A percentile compares a stretch with the other conserved stretches of the same genome.
Conservation (phyloP, 2,113 vertebrate genomes). For the Bos indicus region DNA sequence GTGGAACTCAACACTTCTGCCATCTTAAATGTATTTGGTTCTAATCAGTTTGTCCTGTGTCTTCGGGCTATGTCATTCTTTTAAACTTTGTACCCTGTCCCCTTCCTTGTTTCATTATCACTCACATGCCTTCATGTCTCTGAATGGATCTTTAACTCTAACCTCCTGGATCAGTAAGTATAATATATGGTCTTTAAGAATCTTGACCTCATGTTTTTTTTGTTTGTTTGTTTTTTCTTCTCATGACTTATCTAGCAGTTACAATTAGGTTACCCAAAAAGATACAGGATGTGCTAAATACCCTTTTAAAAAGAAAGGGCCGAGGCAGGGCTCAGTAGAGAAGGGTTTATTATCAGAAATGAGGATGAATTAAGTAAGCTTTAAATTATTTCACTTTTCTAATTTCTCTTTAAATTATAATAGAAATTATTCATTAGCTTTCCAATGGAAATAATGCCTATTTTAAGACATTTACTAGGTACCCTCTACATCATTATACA, state of each 20-base stretch:
- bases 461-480: conserved; percentile 42
- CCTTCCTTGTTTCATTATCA: not conserved
- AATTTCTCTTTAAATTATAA: conserved; percentile 36
- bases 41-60: not conserved
- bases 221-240: not conserved
- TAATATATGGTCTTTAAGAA: not conserved
- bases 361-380: not conserved
- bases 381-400: conserved; percentile 25
- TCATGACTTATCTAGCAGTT: not conserved
- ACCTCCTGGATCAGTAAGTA: not conserved
- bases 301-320: not conserved
- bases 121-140: not conserved
- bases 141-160: not conserved
- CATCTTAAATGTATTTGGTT: not conserved
- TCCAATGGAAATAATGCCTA: not conserved
- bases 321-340: not conserved
- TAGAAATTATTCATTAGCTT: conserved; percentile 43
- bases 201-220: not conserved
- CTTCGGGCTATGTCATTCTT: not conserved
- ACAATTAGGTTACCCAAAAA: not conserved
- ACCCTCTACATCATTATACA: conserved; percentile 10
- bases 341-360: not conserved
- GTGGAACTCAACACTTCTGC: not conserved
- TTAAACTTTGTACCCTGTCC: not conserved
- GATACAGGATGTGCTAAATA: not conserved